Evolutionary conservation across 2,797 vertebrate species (phyloP).

Genomic region (Thaleichthys pacificus): DNA sequence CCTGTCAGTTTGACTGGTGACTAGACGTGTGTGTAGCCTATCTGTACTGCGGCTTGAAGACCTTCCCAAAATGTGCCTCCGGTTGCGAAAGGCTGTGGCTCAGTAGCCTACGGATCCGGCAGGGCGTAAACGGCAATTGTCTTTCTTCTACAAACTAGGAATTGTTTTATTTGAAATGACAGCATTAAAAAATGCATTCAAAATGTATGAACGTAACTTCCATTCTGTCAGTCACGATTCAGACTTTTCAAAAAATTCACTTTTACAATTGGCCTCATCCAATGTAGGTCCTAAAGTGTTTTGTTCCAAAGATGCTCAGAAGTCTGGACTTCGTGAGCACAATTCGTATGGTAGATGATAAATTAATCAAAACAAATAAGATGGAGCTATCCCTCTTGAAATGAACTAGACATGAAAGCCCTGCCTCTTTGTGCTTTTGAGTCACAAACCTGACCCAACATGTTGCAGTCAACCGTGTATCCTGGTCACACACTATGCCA

Average conservation of each 20-base stretch:
- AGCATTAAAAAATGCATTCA: neutral
- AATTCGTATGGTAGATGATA: neutral
- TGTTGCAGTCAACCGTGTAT: no score
- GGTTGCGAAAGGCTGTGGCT: conserved; percentile 41
- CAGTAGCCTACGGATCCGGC: neutral
- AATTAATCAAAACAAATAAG: neutral
- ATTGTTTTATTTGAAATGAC: neutral
- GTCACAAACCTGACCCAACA: no score
- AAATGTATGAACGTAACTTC: neutral
- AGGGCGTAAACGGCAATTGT: no score
- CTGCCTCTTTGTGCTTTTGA: neutral
- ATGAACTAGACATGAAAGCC: neutral
- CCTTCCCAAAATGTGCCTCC: conserved; percentile 55
- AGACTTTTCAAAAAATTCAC: neutral
- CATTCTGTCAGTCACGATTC: neutral
- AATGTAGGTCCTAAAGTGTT: neutral
- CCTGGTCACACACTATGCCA: no score
- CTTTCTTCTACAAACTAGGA: neutral
- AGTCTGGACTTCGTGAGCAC: neutral
- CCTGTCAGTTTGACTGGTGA: conserved; percentile 30
- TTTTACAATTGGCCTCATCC: neutral
- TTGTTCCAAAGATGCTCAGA: neutral
- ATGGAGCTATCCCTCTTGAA: neutral
- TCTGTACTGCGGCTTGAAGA: conserved; percentile 27
- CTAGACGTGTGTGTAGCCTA: conserved; percentile 16